A percentile compares a stretch with the other conserved stretches of the same genome.
Evolutionary conservation across 2,797 vertebrate species (phyloP).

Genomic region (Pseudochirops cupreus): DNA sequence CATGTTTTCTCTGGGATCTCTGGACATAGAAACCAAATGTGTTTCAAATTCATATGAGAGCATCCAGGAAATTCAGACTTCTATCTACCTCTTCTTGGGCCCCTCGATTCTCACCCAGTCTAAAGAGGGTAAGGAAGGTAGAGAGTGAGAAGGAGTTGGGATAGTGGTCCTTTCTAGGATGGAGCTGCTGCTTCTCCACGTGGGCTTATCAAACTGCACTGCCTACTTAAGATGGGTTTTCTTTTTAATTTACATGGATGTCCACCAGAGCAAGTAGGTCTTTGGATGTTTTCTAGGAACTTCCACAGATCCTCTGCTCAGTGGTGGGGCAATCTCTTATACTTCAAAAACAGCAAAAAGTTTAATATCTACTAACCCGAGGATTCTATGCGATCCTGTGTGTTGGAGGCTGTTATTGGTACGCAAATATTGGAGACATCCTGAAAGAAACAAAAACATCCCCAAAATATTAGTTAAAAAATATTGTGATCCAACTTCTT

Average conservation of each 20-base stretch:
- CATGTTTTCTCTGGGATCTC: neutral
- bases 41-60: neutral
- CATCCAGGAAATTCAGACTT: neutral
- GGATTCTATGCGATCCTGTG: constrained; percentile 85
- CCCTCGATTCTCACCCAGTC: neutral
- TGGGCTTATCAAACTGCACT: neutral
- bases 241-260: neutral
- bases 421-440: constrained; percentile 85
- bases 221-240: neutral
- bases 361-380: constrained; percentile 84
- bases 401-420: constrained; percentile 80
- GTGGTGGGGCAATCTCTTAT: neutral
- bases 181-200: neutral
- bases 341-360: constrained; percentile 48
- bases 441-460: constrained; percentile 79
- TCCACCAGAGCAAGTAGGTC: neutral
- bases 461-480: constrained; percentile 48
- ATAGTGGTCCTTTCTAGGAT: neutral
- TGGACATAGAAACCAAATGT: neutral
- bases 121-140: neutral
- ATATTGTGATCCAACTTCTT: neutral
- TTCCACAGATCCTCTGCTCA: neutral
- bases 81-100: neutral
- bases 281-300: neutral
- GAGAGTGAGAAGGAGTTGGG: neutral